These are phyloP conservation scores for Alexandromys fortis DNA, from an alignment of 2,113 vertebrate species.

Conservation along the genomic window DNA sequence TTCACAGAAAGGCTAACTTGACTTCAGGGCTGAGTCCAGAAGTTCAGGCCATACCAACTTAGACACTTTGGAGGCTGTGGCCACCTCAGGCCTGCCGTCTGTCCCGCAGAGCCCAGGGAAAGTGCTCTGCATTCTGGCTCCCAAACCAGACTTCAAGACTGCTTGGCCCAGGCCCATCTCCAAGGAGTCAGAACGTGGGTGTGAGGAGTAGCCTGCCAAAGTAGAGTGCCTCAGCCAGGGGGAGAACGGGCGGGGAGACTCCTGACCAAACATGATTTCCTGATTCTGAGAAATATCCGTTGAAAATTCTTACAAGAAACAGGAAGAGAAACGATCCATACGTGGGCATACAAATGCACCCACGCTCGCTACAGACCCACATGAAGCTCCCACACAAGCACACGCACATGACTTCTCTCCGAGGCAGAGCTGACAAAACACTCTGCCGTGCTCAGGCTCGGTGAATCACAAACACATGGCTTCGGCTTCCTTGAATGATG, in stretches of 20 bases:
- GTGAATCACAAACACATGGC: constrained; percentile 78
- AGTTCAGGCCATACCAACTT: neutral
- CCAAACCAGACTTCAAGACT: constrained; percentile 38
- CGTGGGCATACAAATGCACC: neutral
- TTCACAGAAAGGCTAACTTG: neutral
- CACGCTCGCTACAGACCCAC: neutral
- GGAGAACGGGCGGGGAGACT: constrained; percentile 40
- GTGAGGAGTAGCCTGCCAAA: constrained; percentile 76
- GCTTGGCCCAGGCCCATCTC: constrained; percentile 57
- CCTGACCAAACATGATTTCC: constrained; percentile 74
- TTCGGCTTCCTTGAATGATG: constrained; percentile 62
- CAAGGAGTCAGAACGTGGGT: constrained; percentile 74
- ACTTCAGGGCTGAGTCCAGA: neutral
- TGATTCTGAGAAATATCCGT: constrained; percentile 73
- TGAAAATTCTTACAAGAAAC: constrained; percentile 63
- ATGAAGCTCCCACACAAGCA: neutral
- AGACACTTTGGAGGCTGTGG: neutral
- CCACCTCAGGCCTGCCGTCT: neutral
- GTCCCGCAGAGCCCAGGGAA: neutral
- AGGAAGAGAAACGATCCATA: neutral
- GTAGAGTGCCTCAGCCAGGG: constrained; percentile 67
- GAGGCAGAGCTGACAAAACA: constrained; percentile 47
- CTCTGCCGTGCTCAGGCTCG: constrained; percentile 9
- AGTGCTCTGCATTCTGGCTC: constrained; percentile 51
- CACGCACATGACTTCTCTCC: neutral